These are phyloP conservation scores for Spilosoma lubricipeda DNA, from an alignment of 2,888 invertebrate genomes.

Conservation along the genomic window DNA sequence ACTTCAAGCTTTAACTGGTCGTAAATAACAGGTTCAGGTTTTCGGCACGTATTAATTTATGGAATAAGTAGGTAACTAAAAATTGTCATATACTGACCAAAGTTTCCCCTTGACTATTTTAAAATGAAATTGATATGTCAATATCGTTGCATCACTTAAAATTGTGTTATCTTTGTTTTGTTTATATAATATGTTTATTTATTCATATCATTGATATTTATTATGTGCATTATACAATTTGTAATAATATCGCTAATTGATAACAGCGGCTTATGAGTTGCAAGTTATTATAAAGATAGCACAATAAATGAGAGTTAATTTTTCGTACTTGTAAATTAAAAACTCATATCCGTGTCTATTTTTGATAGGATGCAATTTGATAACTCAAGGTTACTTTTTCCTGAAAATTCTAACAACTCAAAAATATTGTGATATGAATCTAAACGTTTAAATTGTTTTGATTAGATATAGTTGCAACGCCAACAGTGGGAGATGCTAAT, in stretches of 20 bases:
- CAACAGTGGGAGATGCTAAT: background rate
- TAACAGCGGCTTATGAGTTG: background rate
- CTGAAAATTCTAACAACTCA: background rate
- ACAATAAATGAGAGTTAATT: background rate
- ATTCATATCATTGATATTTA: background rate
- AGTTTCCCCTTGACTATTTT: background rate
- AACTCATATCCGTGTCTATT: background rate
- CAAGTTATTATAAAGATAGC: background rate
- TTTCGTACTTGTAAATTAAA: background rate
- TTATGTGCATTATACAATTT: background rate
- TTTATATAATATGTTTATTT: background rate
- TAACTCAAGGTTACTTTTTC: background rate
- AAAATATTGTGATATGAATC: background rate
- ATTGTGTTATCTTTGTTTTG: background rate
- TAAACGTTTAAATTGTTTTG: background rate
- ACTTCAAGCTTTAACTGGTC: background rate
- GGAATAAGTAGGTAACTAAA: background rate
- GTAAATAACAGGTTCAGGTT: background rate
- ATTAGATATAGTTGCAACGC: conserved; percentile 2
- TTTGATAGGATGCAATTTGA: background rate
- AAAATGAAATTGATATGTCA: background rate
- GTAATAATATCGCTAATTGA: background rate
- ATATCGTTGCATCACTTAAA: background rate
- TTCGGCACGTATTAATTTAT: background rate
- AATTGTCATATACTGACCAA: background rate